Evolutionary conservation across 2,888 invertebrate species (phyloP), one percentile per base, ranked within the genome.

Genomic region (Leucozona laternaria): DNA sequence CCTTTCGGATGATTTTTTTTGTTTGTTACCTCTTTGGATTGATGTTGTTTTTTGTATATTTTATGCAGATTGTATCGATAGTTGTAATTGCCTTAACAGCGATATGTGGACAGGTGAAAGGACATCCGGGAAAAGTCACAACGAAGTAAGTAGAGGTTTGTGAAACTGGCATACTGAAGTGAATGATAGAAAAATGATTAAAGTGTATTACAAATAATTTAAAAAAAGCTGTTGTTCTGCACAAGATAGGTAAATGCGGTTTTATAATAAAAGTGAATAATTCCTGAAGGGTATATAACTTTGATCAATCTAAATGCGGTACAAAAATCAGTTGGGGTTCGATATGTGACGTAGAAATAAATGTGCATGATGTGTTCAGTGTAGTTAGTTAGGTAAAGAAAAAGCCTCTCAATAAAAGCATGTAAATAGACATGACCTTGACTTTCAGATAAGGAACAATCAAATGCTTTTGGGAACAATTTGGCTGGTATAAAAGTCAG

Each of bases 61-160:
- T 20, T 72, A 22, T 53, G 53, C 34, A 86, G 86, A 86, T 86
- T 81, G 34, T 71, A 40, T 57, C 58, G 22, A 53, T 73, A 37
- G 50, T 40, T 76, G 60, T 77, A 53, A 55, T 81, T 55, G 68
- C n/a, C 22, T n/a, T 66, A 20, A 58, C 22, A 37, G 55, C 43
- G 34, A 13, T 70, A 55, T 80, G 68, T 57, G 78, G 58, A 13
- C 50, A 64, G 78, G 81, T 81, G 79, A 43, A 75, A 82, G 86
- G 86, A 86, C 75, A 79, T 66, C 78, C 66, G 73, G 70, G 43
- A 62, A 77, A 73, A 37, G 77, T 77, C 2, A 77, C 73, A 68
- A 81, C 85, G 2, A 81, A 20, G 86, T 85, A 78, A 85, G 85
- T 85, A 62, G 15, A 62, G 48, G 66, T 20, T 31, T 57, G 50